These are phyloP conservation scores for Erpobdella octoculata DNA, from an alignment of 2,888 invertebrate species.

Conservation along the genomic window DNA sequence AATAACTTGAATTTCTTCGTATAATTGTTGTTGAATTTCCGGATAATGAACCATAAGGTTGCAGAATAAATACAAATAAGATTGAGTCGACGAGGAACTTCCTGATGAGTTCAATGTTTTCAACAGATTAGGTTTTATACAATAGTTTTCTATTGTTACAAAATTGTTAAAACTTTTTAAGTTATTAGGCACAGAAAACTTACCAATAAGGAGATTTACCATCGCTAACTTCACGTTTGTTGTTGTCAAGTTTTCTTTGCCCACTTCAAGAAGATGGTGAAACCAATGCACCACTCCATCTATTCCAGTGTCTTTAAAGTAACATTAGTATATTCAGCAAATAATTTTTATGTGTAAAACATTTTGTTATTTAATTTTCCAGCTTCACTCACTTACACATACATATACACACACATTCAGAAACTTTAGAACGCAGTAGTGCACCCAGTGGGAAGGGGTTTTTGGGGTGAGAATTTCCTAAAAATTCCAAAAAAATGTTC, in stretches of 20 bases:
- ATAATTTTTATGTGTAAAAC: no score
- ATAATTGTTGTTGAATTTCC: conserved; percentile 12
- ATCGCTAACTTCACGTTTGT: conserved; percentile 30
- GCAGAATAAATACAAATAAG: conserved; percentile 29
- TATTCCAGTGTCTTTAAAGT: background rate
- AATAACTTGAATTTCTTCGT: conserved; percentile 16
- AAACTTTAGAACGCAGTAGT: no score
- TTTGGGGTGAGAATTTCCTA: no score
- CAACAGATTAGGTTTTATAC: no score
- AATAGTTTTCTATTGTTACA: no score
- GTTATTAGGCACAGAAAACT: background rate
- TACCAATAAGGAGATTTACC: conserved; percentile 30
- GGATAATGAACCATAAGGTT: conserved; percentile 30
- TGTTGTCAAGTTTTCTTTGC: background rate
- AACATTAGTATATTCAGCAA: no score
- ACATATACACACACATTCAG: no score
- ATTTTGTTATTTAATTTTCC: background rate
- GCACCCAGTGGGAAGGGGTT: no score
- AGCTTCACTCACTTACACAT: no score
- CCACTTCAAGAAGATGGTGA: background rate
- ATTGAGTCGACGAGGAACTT: conserved; percentile 23
- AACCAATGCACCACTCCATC: conserved; percentile 27
- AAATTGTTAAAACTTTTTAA: no score
- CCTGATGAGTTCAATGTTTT: conserved; percentile 9
- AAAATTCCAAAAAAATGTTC: no score